phyloP scores from a whole-genome alignment of 2,113 vertebrate genomes.

The Talpa occidentalis region DNA sequence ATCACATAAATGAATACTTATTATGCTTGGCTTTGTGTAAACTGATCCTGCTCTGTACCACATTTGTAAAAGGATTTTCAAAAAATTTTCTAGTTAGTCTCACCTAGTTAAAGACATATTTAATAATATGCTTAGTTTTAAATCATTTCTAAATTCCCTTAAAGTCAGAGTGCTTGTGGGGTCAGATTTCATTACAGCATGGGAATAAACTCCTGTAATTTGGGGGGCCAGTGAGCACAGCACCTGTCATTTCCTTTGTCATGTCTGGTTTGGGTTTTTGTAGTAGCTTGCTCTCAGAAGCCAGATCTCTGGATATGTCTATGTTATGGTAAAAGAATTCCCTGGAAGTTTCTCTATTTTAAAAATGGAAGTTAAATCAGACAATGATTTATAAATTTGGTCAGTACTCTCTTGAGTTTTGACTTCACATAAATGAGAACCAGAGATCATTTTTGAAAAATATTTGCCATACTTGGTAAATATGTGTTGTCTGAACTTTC shows the following conservation, averaged over 20 bases:
- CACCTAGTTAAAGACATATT: not conserved
- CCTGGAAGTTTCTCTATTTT: not conserved
- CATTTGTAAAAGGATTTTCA: not conserved
- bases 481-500: not conserved
- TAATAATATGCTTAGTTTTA: constrained; percentile 38
- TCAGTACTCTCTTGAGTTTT: not conserved
- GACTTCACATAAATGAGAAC: not conserved
- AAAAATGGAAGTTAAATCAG: not conserved
- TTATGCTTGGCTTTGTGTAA: not conserved
- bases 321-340: not conserved
- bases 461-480: not conserved
- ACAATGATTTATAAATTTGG: not conserved
- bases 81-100: constrained; percentile 14
- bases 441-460: not conserved
- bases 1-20: not conserved
- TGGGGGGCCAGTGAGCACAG: not conserved
- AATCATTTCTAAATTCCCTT: constrained; percentile 21
- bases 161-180: not conserved
- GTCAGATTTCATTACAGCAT: not conserved
- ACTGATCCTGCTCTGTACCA: not conserved
- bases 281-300: not conserved
- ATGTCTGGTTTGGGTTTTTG: not conserved
- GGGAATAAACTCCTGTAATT: not conserved
- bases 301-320: not conserved
- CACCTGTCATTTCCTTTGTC: not conserved